Evolutionary conservation across 2,797 vertebrate species (phyloP), one percentile per base, ranked within the genome.

Genomic region (Scolopax bukidnonensis): DNA sequence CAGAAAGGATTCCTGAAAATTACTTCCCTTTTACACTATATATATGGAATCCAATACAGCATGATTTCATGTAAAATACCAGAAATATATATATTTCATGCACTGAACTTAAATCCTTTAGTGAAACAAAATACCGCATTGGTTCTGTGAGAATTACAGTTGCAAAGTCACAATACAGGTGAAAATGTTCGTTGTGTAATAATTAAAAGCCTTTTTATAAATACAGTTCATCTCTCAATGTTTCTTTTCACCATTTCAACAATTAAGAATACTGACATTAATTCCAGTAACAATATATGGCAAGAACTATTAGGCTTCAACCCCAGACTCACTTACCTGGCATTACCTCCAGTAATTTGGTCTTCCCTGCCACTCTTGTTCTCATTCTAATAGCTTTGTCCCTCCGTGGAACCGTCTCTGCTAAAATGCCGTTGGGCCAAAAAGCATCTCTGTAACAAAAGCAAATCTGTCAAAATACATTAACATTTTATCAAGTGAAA

Each of bases 391-490:
- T 98, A 97, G 96, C 98, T 97, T 99, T 99, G 98, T 99, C 99
- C 96, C 99, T 98, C 73, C 97, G 98, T 8, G 99, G 99, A 59
- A 98, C 97, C n/a, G 98, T 97, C 96, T 99, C 99, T 28, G 99
- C 99, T 97, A 99, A 98, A 97, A 99, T 99, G 54, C 99, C 99
- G 0, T 99, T 99, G 56, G 99, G 99, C 99, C 99, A 99, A 97
- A 99, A 99, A 43, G 99, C 99, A 87, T 99, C 99, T 98, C 99
- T 99, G 97, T 79, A 97, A 97, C 53, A 97, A 94, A 96, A 85
- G 80, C 15, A 95, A 69, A 93, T 93, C 84, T 89, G 81, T 97
- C 94, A 97, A 94, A 95, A 95, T 61, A 90, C 68, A 83, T 90
- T 60, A 95, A 90, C 27, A 69, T 86, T 96, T 94, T 86, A 86